Conservation (phyloP, 2,113 vertebrate genomes). For the Carassius auratus region DNA sequence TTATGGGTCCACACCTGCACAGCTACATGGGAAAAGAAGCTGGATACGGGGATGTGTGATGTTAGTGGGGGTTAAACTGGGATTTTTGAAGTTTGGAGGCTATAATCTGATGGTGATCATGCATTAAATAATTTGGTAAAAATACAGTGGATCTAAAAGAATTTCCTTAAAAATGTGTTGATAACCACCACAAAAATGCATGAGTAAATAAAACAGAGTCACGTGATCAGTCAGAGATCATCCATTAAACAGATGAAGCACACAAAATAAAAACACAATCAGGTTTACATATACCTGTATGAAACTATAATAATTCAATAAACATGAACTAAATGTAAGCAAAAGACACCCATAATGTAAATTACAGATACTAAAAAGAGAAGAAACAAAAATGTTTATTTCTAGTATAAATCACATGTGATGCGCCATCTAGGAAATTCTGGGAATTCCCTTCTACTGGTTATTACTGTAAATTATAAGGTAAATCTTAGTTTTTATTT, state of each 20-base stretch:
- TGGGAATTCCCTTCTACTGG: not conserved
- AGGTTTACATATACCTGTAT: too few species aligned
- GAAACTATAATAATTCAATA: too few species aligned
- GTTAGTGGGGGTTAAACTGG: not conserved
- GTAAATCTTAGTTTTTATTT: not conserved
- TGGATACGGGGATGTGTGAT: not conserved
- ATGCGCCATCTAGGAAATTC: not conserved
- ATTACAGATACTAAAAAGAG: not conserved
- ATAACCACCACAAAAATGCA: too few species aligned
- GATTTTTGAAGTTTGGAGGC: not conserved
- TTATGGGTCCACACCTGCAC: constrained; percentile 38
- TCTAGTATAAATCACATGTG: not conserved
- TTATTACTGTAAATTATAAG: not conserved
- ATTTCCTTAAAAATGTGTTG: too few species aligned
- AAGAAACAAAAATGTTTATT: not conserved
- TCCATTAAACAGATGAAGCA: too few species aligned
- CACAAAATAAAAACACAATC: too few species aligned
- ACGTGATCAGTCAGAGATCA: too few species aligned
- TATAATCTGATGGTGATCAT: not conserved
- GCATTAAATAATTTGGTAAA: not conserved
- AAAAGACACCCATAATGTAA: not conserved
- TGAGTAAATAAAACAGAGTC: too few species aligned
- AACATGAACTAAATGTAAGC: too few species aligned
- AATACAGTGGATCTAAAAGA: not conserved
- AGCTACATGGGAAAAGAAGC: constrained; percentile 11